Conservation (phyloP, 2,797 vertebrate genomes). For the Gadopsis bispinosus region DNA sequence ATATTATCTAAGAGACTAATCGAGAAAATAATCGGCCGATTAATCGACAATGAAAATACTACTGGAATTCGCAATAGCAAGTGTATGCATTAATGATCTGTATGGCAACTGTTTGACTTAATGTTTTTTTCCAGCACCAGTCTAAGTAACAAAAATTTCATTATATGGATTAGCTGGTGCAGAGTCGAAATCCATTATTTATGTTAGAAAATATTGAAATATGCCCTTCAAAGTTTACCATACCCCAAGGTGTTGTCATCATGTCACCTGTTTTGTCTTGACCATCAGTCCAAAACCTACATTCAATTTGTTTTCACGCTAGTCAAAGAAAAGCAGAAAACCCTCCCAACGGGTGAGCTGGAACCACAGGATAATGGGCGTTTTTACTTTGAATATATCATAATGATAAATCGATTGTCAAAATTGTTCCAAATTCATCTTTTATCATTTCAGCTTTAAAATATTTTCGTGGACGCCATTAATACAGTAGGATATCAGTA, state of each 20-base stretch:
- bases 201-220: neutral
- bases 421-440: neutral
- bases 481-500: neutral
- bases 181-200: neutral
- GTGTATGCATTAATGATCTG: neutral
- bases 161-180: neutral
- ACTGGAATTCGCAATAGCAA: neutral
- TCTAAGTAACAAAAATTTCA: neutral
- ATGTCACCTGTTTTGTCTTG: neutral
- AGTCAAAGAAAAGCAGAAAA: neutral
- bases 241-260: neutral
- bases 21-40: neutral
- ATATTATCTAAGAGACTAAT: neutral
- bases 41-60: neutral
- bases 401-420: neutral
- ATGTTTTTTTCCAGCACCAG: neutral
- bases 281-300: neutral
- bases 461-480: neutral
- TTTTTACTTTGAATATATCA: neutral
- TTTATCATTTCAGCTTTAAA: neutral
- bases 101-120: neutral
- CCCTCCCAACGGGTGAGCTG: neutral
- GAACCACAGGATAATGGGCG: neutral
- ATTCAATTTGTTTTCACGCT: neutral
- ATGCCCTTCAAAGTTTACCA: neutral